These are phyloP conservation scores for Brevipalpus yothersi DNA, from an alignment of 1,140 invertebrate genomes.

Conservation along the genomic window DNA sequence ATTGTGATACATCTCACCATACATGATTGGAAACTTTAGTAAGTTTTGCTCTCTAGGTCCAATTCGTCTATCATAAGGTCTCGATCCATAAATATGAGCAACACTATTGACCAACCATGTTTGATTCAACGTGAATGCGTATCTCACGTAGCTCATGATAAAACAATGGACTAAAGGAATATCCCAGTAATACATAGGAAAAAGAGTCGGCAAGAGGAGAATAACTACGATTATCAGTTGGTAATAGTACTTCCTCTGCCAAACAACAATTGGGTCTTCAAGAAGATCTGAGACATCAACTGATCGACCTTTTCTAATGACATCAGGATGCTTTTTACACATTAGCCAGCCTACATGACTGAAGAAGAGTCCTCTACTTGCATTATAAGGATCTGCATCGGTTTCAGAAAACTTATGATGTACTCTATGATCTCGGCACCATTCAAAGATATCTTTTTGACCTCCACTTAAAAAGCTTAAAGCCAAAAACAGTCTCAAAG, in stretches of 20 bases:
- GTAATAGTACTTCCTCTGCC: conserved; percentile 35
- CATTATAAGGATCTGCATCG: conserved; percentile 14
- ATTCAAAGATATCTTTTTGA: conserved; percentile 10
- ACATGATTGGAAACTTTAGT: conserved; percentile 22
- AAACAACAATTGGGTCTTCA: conserved; percentile 49
- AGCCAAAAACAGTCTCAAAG: conserved; percentile 21
- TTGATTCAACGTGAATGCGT: conserved; percentile 52
- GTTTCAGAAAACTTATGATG: conserved; percentile 14
- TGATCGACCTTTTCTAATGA: conserved; percentile 54
- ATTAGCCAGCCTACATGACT: conserved; percentile 54
- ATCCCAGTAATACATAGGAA: conserved; percentile 24
- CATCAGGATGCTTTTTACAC: conserved; percentile 42
- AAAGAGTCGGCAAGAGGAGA: conserved; percentile 5
- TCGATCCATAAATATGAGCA: conserved; percentile 69
- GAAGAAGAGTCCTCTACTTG: conserved; percentile 36
- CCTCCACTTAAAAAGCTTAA: neutral
- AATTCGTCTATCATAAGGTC: conserved; percentile 51
- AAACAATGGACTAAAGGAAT: conserved; percentile 22
- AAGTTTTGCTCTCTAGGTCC: conserved; percentile 24
- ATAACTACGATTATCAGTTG: neutral
- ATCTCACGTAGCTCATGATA: conserved; percentile 42
- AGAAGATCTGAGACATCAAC: conserved; percentile 63
- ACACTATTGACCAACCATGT: conserved; percentile 91
- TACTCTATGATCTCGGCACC: conserved; percentile 12
- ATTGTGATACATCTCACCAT: conserved; percentile 45